These are phyloP conservation scores for Drosophila pseudoobscura DNA, from an alignment of 1,140 invertebrate species.

Conservation along the genomic window DNA sequence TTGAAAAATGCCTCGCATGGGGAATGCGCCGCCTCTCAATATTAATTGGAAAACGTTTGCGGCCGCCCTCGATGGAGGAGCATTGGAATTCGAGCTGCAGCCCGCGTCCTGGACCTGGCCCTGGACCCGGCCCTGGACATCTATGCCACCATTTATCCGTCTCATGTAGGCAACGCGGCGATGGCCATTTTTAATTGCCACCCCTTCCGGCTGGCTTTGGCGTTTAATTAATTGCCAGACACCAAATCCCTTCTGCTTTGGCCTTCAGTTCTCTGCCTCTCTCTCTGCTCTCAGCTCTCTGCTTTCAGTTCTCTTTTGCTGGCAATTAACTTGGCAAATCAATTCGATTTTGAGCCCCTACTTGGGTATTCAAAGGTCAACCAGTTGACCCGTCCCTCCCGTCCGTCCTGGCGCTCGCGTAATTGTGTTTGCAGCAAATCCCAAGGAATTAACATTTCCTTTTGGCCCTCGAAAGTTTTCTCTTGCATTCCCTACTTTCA, in stretches of 20 bases:
- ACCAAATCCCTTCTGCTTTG: no score
- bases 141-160: slow-evolving; percentile 33
- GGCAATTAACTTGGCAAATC: slow-evolving; percentile 54
- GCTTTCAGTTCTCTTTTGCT: background rate
- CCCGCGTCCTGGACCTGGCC: background rate
- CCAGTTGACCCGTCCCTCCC: background rate
- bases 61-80: slow-evolving; percentile 13
- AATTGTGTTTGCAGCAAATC: slow-evolving; percentile 32
- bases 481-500: background rate
- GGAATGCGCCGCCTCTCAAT: slow-evolving; percentile 10
- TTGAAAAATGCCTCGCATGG: slow-evolving; percentile 23
- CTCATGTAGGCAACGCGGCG: slow-evolving; percentile 27
- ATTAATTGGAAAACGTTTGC: slow-evolving; percentile 12
- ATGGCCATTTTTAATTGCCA: slow-evolving; percentile 63
- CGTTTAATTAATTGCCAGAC: slow-evolving; percentile 63
- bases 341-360: slow-evolving; percentile 49
- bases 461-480: slow-evolving; percentile 6
- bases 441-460: slow-evolving; percentile 40
- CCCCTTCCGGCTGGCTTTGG: slow-evolving; percentile 36
- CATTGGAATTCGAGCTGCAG: slow-evolving; percentile 44
- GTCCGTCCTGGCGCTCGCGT: background rate
- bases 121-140: slow-evolving; percentile 24
- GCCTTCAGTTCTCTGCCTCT: no score
- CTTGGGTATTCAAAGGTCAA: background rate
- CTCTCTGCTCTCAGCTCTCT: slow-evolving; percentile 8